Evolutionary conservation across 2,113 vertebrate genomes (phyloP).

Genomic region (Lonchura striata): DNA sequence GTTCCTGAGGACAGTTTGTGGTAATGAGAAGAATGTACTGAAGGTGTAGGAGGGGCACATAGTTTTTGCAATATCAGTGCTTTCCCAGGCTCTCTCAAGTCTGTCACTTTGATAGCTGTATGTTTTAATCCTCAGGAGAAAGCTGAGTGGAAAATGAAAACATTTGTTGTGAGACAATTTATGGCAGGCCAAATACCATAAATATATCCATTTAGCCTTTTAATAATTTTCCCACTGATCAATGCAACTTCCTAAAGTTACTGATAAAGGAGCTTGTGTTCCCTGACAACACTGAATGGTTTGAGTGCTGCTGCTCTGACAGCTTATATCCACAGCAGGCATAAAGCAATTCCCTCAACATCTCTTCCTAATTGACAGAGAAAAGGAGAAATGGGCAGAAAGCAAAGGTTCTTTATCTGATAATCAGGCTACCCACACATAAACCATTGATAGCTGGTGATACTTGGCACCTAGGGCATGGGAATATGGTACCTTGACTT

Average conservation of each 20-base stretch:
- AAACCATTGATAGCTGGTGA: background rate
- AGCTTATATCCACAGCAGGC: background rate
- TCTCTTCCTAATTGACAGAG: background rate
- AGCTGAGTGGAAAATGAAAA: background rate
- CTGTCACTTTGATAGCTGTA: background rate
- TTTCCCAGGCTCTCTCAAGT: slow-evolving; percentile 28
- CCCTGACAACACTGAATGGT: background rate
- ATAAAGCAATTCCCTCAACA: background rate
- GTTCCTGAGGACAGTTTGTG: slow-evolving; percentile 21
- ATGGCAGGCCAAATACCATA: background rate
- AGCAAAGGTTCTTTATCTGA: background rate
- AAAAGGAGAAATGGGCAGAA: background rate
- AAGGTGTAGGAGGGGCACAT: slow-evolving; percentile 19
- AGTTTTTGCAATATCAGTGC: background rate
- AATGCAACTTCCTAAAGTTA: background rate
- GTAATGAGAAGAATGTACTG: slow-evolving; percentile 35
- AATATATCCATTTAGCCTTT: background rate
- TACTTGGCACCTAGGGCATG: background rate
- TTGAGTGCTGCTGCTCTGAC: background rate
- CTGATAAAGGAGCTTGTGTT: background rate
- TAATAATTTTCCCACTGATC: background rate
- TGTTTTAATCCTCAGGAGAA: slow-evolving; percentile 33
- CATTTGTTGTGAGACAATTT: background rate
- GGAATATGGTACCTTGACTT: background rate
- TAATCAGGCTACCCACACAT: background rate